phyloP scores from a whole-genome alignment of 2,113 vertebrate genomes.

The Brachionichthys hirsutus region DNA sequence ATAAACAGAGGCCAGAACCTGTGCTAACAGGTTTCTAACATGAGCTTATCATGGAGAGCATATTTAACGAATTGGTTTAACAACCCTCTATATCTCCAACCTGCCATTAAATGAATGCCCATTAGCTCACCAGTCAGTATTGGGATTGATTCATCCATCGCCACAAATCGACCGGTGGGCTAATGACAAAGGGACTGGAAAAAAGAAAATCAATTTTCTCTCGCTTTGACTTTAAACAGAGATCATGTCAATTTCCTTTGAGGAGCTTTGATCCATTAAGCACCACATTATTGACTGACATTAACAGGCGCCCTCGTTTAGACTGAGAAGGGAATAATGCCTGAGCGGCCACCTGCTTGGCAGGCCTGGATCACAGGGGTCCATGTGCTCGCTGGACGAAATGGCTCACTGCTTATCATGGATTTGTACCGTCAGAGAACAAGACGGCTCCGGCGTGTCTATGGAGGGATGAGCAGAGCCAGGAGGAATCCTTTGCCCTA shows the following conservation, averaged over 20 bases:
- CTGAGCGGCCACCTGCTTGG: slow-evolving; percentile 12
- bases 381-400: slow-evolving; percentile 29
- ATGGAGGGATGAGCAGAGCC: too few species aligned
- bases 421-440: slow-evolving; percentile 23
- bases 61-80: slow-evolving; percentile 47
- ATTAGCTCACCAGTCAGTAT: slow-evolving; percentile 42
- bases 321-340: slow-evolving; percentile 63
- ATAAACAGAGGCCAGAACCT: too few species aligned
- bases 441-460: slow-evolving; percentile 9
- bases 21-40: too few species aligned
- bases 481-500: too few species aligned
- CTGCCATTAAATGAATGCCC: slow-evolving; percentile 22
- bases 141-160: slow-evolving; percentile 45
- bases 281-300: slow-evolving; percentile 74
- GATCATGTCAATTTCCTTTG: slow-evolving; percentile 63
- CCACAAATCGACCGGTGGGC: slow-evolving; percentile 46
- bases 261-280: slow-evolving; percentile 71
- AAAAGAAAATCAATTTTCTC: slow-evolving; percentile 55
- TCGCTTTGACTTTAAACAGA: slow-evolving; percentile 57
- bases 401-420: slow-evolving; percentile 27
- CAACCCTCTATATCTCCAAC: slow-evolving; percentile 33
- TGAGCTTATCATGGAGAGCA: slow-evolving; percentile 2
- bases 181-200: slow-evolving; percentile 49
- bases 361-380: slow-evolving; percentile 29
- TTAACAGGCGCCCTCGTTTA: slow-evolving; percentile 65